Percentiles rank a stretch among this genome's conserved stretches.
Evolutionary conservation across 2,113 vertebrate genomes (phyloP).

Genomic region (Elachura formosa): DNA sequence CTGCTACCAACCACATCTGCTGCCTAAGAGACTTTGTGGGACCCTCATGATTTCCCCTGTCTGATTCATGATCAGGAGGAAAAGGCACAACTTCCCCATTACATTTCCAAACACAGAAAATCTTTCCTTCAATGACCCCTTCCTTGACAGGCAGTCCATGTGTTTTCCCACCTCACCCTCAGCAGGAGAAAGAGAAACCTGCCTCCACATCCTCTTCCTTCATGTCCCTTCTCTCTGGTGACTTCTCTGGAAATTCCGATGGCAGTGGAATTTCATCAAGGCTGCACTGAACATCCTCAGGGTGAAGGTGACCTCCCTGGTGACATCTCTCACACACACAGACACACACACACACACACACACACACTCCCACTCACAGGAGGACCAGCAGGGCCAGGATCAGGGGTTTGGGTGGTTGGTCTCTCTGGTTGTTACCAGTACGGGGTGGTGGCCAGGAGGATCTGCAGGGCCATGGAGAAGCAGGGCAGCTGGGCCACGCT

Average conservation of each 20-base stretch:
- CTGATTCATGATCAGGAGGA: background rate
- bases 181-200: background rate
- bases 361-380: background rate
- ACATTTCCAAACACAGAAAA: background rate
- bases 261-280: background rate
- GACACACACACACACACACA: background rate
- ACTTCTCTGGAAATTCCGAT: background rate
- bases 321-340: background rate
- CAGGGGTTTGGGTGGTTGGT: accelerated
- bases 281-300: background rate
- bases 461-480: constrained; percentile 90
- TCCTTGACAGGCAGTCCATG: accelerated
- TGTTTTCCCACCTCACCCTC: background rate
- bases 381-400: background rate
- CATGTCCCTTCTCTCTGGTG: background rate
- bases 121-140: background rate
- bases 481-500: constrained; percentile 85
- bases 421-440: constrained; percentile 58
- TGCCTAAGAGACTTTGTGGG: background rate
- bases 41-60: background rate
- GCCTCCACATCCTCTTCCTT: background rate
- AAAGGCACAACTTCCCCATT: background rate
- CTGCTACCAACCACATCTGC: background rate
- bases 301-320: background rate
- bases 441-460: constrained; percentile 67